Conservation (phyloP, 2,888 invertebrate species). For the Athalia cordata region DNA sequence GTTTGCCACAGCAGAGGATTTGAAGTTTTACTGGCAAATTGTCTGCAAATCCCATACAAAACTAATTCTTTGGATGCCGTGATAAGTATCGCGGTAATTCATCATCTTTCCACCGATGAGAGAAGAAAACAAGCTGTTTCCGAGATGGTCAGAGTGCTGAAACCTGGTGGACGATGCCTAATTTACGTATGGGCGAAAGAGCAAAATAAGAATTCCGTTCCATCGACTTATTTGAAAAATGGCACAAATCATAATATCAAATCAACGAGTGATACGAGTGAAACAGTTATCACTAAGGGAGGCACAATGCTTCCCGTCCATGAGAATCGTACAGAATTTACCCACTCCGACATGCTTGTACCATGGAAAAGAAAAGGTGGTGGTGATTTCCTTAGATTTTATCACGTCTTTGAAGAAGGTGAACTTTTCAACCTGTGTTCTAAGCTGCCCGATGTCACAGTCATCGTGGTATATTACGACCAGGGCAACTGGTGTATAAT, state of each 20-base stretch:
- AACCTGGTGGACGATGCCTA: slow-evolving; percentile 84
- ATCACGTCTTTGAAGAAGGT: slow-evolving; percentile 93
- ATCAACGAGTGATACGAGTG: slow-evolving; percentile 65
- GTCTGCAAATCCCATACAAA: slow-evolving; percentile 83
- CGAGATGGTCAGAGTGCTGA: slow-evolving; percentile 86
- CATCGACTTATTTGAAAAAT: slow-evolving; percentile 82
- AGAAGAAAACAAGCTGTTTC: slow-evolving; percentile 84
- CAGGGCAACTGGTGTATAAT: slow-evolving; percentile 97
- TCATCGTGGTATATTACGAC: slow-evolving; percentile 89
- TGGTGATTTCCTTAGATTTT: slow-evolving; percentile 84
- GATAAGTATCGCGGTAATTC: slow-evolving; percentile 97
- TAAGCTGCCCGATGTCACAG: slow-evolving; percentile 74
- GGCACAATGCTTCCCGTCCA: slow-evolving; percentile 84
- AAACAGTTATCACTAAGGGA: slow-evolving; percentile 53
- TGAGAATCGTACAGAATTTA: slow-evolving; percentile 92
- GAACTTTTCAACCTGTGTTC: slow-evolving; percentile 84
- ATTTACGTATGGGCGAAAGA: slow-evolving; percentile 98
- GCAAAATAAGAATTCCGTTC: slow-evolving; percentile 81
- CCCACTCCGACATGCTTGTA: slow-evolving; percentile 92
- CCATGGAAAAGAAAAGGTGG: slow-evolving; percentile 90
- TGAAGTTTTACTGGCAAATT: slow-evolving; percentile 86
- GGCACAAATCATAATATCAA: slow-evolving; percentile 73
- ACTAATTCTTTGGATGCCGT: slow-evolving; percentile 84
- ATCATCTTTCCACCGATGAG: slow-evolving; percentile 91
- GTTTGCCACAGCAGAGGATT: slow-evolving; percentile 80